Percentiles rank a stretch among this genome's conserved stretches.
Evolutionary conservation across 37 sponge, comb jelly and placozoan species (phyloP).

Genomic region (Ephydatia muelleri): DNA sequence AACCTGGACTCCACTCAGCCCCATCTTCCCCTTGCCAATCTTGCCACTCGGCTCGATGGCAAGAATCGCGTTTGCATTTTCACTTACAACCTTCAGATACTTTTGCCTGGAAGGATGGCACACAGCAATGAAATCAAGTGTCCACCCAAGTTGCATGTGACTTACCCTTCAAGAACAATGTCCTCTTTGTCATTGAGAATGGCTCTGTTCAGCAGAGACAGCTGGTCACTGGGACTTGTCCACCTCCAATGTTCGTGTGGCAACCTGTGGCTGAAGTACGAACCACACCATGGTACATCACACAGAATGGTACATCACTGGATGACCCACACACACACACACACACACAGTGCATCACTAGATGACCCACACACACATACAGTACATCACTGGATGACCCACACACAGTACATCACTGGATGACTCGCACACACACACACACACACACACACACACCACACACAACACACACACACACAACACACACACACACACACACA

Average conservation of each 20-base stretch:
- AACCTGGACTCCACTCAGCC: slow-evolving; percentile 50
- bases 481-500: slow-evolving; percentile 11
- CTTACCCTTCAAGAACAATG: not conserved
- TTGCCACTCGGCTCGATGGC: not conserved
- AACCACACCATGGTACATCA: too few species aligned
- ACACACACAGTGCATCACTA: not conserved
- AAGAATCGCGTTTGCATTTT: not conserved
- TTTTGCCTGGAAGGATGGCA: not conserved
- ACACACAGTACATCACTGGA: too few species aligned
- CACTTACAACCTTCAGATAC: not conserved
- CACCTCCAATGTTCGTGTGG: not conserved
- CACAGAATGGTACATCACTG: not conserved
- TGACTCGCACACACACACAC: not conserved
- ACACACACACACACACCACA: slow-evolving; percentile 4
- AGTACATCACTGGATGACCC: too few species aligned
- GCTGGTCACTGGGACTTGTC: slow-evolving; percentile 64
- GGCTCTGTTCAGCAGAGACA: slow-evolving; percentile 62
- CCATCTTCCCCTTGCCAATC: slow-evolving; percentile 16
- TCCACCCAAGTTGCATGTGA: not conserved
- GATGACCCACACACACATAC: not conserved
- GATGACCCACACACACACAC: too few species aligned
- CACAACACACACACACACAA: slow-evolving; percentile 25
- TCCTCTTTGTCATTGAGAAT: slow-evolving; percentile 18
- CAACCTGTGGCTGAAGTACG: too few species aligned
- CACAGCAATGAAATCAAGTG: not conserved